Evolutionary conservation across 2,888 invertebrate genomes (phyloP), one percentile per base, ranked within the genome.

Genomic region (Actias luna): DNA sequence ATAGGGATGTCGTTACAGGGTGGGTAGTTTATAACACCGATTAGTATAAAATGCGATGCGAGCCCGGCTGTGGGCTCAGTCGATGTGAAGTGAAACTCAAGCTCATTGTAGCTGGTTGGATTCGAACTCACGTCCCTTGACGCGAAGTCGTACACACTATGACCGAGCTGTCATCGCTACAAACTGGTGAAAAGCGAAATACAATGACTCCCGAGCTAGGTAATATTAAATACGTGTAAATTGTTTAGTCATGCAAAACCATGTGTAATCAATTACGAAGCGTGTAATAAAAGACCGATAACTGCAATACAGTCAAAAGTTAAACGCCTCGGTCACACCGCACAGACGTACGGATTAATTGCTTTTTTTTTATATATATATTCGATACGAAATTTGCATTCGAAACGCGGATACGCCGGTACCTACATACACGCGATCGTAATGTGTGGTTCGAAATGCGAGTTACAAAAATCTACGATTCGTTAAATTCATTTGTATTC

Each of bases 371-470:
- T 7, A 8, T 33, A 33, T 25, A 50, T 35, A 39, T 57, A 42
- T 29, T 57, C 29, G 58, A 58, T 62, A 57, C 29, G 52, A 65
- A 70, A 63, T 61, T 58, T 42, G 46, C 25, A 58, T 16, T 58
- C 8, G 58, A 36, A 65, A 27, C 61, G 63, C 65, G 67, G 62
- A 55, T 63, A 64, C 55, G 55, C 55, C 7, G 46, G 29, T 55
- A 29, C 55, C 42, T 42, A 31, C 61, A 62, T 36, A 31, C 61
- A 62, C 42, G 61, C 61, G 57, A 62, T 62, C 39, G 29, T 55
- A 7, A 29, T 29, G 29, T 29, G n/a, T 55, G 55, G 29, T 29
- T 55, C 29, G 2, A 16, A 29, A n/a, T 29, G 7, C 5, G 29
- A 55, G 55, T 7, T 29, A n/a, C 7, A 55, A 29, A 27, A n/a